phyloP scores from a whole-genome alignment of 2,113 vertebrate genomes.

The Holacanthus passer region DNA sequence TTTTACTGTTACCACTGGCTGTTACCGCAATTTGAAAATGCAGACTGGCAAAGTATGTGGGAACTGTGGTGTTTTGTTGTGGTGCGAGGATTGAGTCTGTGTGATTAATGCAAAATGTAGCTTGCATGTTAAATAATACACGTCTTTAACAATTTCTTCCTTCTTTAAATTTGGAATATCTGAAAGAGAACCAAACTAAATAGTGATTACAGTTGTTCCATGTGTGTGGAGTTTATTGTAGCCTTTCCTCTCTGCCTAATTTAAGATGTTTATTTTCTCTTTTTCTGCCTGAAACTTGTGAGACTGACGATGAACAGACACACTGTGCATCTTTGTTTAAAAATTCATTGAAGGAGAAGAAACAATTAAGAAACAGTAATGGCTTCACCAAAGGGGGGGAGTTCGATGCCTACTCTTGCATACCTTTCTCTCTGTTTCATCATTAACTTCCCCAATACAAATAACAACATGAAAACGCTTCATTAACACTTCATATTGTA shows the following conservation, averaged over 20 bases:
- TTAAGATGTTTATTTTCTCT: constrained; percentile 42
- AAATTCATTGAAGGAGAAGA: constrained; percentile 67
- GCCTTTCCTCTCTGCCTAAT: constrained; percentile 37
- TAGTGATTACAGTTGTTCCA: background rate
- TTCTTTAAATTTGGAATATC: background rate
- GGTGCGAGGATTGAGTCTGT: constrained; percentile 22
- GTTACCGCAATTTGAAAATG: constrained; percentile 47
- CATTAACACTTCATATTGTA: constrained; percentile 33
- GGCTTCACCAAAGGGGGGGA: constrained; percentile 51
- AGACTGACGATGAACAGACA: constrained; percentile 58
- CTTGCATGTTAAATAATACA: constrained; percentile 33
- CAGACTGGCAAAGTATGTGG: constrained; percentile 48
- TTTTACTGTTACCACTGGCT: constrained; percentile 38
- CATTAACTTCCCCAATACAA: constrained; percentile 53
- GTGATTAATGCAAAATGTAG: constrained; percentile 24
- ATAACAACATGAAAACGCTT: constrained; percentile 28
- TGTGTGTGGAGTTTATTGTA: constrained; percentile 21
- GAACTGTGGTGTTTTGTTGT: constrained; percentile 39
- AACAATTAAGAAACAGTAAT: constrained; percentile 73
- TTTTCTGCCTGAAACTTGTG: constrained; percentile 30
- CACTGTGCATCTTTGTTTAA: constrained; percentile 45
- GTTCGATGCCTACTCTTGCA: constrained; percentile 45
- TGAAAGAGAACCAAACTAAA: constrained; percentile 14
- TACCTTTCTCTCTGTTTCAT: constrained; percentile 51
- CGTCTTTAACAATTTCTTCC: constrained; percentile 5